Evolutionary conservation across 2,797 vertebrate species (phyloP).

Genomic region (Hydrocynus forskahlii): DNA sequence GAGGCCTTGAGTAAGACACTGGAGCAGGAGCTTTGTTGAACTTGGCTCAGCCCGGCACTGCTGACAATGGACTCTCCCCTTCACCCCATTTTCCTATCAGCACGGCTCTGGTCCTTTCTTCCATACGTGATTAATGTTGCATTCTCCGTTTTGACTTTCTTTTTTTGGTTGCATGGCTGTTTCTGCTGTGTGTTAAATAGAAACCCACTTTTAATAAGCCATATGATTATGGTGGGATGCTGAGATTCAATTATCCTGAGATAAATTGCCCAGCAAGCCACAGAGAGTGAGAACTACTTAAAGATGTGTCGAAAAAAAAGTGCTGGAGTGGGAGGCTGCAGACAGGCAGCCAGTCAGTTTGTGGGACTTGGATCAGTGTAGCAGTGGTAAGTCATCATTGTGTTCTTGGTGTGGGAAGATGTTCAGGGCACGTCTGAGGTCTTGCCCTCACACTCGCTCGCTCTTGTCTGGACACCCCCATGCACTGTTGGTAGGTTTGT

Average conservation of each 20-base stretch:
- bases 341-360: conserved; percentile 4
- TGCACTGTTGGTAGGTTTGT: conserved; percentile 30
- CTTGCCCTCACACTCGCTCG: conserved; percentile 32
- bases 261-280: conserved; percentile 14
- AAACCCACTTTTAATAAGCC: conserved; percentile 55
- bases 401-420: conserved; percentile 38
- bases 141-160: neutral
- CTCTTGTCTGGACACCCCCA: conserved; percentile 12
- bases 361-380: conserved; percentile 24
- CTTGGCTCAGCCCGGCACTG: conserved; percentile 8
- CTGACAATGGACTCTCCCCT: conserved; percentile 3
- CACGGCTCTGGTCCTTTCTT: neutral
- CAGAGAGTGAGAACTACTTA: conserved; percentile 20
- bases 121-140: conserved; percentile 11
- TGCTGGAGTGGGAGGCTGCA: conserved; percentile 3
- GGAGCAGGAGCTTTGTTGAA: neutral
- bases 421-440: conserved; percentile 45
- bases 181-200: conserved; percentile 19
- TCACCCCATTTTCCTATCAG: neutral
- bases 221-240: conserved; percentile 59
- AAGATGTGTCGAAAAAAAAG: conserved; percentile 21
- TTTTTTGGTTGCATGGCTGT: neutral
- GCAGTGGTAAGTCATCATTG: conserved; percentile 31
- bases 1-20: neutral
- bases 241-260: conserved; percentile 14